phyloP scores from a whole-genome alignment of 2,113 vertebrate genomes.

The Geococcyx californianus region DNA sequence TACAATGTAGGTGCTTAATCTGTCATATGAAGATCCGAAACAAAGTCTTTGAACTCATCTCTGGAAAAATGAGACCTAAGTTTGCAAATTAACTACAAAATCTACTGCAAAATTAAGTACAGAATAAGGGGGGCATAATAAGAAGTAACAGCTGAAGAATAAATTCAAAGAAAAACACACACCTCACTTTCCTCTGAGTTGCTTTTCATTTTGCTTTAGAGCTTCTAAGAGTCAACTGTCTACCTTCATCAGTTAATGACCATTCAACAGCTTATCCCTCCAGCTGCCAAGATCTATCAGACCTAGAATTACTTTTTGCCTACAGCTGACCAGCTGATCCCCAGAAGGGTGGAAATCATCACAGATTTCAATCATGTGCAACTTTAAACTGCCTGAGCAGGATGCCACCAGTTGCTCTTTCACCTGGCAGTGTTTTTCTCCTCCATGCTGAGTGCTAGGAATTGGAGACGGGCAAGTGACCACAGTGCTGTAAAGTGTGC shows the following conservation, averaged over 20 bases:
- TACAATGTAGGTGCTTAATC: not conserved
- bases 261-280: slow-evolving; percentile 3
- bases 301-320: not conserved
- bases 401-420: not conserved
- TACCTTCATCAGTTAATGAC: slow-evolving; percentile 25
- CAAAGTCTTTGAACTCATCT: not conserved
- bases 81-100: slow-evolving; percentile 10
- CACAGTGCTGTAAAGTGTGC: not conserved
- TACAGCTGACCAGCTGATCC: not conserved
- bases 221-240: not conserved
- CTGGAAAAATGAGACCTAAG: not conserved
- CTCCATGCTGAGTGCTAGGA: not conserved
- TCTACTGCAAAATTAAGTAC: not conserved
- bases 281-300: slow-evolving; percentile 2
- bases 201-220: not conserved
- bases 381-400: not conserved
- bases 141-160: not conserved
- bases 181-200: not conserved
- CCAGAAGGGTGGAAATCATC: not conserved
- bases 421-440: not conserved
- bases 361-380: not conserved
- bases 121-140: not conserved
- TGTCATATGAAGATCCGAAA: not conserved
- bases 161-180: not conserved
- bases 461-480: not conserved